Percentiles rank a stretch among this genome's conserved stretches.
Conservation (phyloP, 2,888 invertebrate species). For the Mimas tiliae region DNA sequence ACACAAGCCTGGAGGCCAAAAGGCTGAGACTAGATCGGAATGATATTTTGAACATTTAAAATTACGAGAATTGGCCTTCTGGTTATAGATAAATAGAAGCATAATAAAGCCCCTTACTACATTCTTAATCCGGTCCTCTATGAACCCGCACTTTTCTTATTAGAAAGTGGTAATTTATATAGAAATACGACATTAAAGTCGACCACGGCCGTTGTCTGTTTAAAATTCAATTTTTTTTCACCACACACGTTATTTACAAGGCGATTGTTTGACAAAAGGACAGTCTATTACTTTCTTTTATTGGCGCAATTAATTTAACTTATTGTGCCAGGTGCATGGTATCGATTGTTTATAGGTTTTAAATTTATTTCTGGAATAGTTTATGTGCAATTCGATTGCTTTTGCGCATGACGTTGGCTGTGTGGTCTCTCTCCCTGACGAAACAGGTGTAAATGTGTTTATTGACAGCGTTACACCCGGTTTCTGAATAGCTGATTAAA, state of each 20-base stretch:
- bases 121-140: slow-evolving; percentile 27
- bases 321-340: slow-evolving; percentile 16
- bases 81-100: too few relatives aligned
- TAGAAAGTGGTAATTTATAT: slow-evolving; percentile 45
- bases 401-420: background rate
- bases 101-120: background rate
- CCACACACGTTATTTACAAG: slow-evolving; percentile 11
- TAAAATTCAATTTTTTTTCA: slow-evolving; percentile 27
- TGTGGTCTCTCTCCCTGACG: background rate
- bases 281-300: slow-evolving; percentile 19
- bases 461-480: too few relatives aligned
- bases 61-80: too few relatives aligned
- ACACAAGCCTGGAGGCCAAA: too few relatives aligned
- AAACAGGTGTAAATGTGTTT: too few relatives aligned
- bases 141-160: slow-evolving; percentile 45
- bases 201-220: slow-evolving; percentile 37
- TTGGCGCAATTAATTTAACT: slow-evolving; percentile 9
- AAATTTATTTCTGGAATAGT: background rate
- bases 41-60: too few relatives aligned
- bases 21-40: too few relatives aligned
- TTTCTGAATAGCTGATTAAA: too few relatives aligned
- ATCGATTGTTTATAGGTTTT: slow-evolving; percentile 10
- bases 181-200: slow-evolving; percentile 44
- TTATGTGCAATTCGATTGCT: background rate
- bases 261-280: slow-evolving; percentile 24